Conservation (phyloP, 1,140 invertebrate species). For the Aphelinus certus region DNA sequence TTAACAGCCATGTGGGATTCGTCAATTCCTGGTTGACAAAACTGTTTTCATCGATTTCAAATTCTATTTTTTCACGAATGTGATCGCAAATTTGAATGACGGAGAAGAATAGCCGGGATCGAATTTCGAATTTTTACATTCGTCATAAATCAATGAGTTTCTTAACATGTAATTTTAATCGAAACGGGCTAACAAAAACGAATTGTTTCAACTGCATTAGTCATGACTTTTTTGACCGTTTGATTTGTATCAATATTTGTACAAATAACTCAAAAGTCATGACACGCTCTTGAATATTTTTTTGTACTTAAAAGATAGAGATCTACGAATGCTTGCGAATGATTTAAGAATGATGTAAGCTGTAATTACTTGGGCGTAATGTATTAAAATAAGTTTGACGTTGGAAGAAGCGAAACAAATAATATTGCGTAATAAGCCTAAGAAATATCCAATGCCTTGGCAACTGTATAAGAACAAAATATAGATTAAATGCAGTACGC, state of each 20-base stretch:
- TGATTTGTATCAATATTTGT: background rate
- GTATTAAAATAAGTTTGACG: slow-evolving; percentile 29
- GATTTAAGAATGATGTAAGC: background rate
- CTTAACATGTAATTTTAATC: no score
- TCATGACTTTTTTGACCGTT: slow-evolving; percentile 2
- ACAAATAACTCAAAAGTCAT: slow-evolving; percentile 19
- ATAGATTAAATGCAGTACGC: slow-evolving; percentile 25
- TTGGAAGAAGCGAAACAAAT: slow-evolving; percentile 15
- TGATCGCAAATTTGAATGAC: slow-evolving; percentile 25
- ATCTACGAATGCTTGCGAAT: background rate
- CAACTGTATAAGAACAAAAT: slow-evolving; percentile 23
- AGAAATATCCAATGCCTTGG: slow-evolving; percentile 28
- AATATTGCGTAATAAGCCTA: slow-evolving; percentile 25
- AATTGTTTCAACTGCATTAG: slow-evolving; percentile 5
- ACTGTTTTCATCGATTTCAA: slow-evolving; percentile 32
- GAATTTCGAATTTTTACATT: slow-evolving; percentile 6
- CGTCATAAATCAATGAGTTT: background rate
- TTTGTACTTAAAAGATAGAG: slow-evolving; percentile 37
- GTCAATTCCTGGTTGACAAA: slow-evolving; percentile 34
- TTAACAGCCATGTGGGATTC: slow-evolving; percentile 30
- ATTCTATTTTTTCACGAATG: slow-evolving; percentile 33
- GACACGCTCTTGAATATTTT: slow-evolving; percentile 24
- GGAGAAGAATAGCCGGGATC: background rate
- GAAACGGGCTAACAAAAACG: no score
- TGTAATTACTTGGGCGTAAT: slow-evolving; percentile 39